Base-by-base conservation (phyloP, 2,888 invertebrate genomes). In the Slavum lentiscoides region DNA sequence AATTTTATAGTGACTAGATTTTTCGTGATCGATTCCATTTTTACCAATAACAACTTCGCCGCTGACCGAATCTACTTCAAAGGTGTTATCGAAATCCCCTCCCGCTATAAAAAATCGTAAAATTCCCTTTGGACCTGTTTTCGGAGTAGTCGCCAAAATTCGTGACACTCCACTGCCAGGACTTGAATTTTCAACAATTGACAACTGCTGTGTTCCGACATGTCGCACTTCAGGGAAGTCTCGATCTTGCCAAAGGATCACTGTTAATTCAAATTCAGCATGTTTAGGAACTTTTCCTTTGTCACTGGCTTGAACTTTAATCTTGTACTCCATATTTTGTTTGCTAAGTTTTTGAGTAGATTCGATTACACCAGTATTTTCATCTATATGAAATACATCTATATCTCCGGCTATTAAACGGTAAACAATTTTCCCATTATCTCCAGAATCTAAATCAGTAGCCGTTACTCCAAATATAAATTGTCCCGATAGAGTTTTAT, bases 401-500 rank as follows among this genome's bases (percentile, higher is more conserved):
- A 91, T 89, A 85, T 95, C 93, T 85, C 92, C 90, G 1, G 95
- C 94, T 82, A 90, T 90, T 9, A 97, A 88, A 75, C 90, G 91
- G 86, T 97, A 97, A 0, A 90, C 87, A 76, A 97, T 92, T 85
- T 91, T 91, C 77, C 94, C 93, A 86, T 97, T 97, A 0, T 89
- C 87, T 0, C 93, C 95, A 81, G 92, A 90, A 86, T 97, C 97
- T 82, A 89, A 89, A 86, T 97, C 97, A 9, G 89, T 89, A 0
- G 97, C 97, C 86, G 92, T 93, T 0, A 94, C 94, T 13, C 97
- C 97, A 86, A 95, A 94, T 39, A 97, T 94, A 87, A 97, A 97
- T 85, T 95, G 87, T 69, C 89, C 90, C 75, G 90, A 88, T 83
- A 90, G 83, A 1, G 93, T 95, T 53, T 92, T 91, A 85, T 96